A percentile compares a stretch with the other conserved stretches of the same genome.
phyloP scores from a whole-genome alignment of 1,140 invertebrate genomes.

The Neuroterus valhalla region DNA sequence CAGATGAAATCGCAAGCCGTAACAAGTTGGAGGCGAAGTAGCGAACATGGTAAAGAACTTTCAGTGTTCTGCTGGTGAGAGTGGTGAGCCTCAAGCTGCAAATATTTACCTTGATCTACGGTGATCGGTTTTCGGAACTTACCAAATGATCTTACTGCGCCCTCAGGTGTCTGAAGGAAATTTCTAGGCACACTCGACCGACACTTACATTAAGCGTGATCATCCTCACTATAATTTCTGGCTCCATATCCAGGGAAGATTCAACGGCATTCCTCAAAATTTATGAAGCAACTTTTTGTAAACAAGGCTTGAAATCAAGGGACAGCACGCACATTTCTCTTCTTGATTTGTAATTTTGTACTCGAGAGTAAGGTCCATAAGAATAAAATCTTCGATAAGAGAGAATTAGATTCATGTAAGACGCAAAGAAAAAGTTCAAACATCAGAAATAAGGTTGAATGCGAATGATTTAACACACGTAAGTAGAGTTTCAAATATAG shows the following conservation, averaged over 20 bases:
- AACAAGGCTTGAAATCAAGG: slow-evolving; percentile 43
- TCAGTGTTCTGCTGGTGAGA: slow-evolving; percentile 85
- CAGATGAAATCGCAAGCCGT: slow-evolving; percentile 83
- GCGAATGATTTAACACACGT: not conserved
- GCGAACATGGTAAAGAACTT: slow-evolving; percentile 81
- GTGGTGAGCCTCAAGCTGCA: slow-evolving; percentile 64
- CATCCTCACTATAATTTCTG: not conserved
- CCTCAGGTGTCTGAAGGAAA: not conserved
- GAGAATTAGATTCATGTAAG: not conserved
- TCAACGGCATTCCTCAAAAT: not conserved
- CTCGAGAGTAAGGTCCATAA: slow-evolving; percentile 14
- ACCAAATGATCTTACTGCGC: slow-evolving; percentile 45
- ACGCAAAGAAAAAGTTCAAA: not conserved
- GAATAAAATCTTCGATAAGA: not conserved
- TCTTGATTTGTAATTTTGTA: slow-evolving; percentile 34
- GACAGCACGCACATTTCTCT: slow-evolving; percentile 40
- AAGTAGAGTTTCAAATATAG: slow-evolving; percentile 5
- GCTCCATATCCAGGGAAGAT: not conserved
- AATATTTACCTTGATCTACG: slow-evolving; percentile 55
- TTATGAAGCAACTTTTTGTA: slow-evolving; percentile 39
- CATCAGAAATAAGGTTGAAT: not conserved
- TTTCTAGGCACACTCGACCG: not conserved
- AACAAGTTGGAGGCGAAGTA: slow-evolving; percentile 81
- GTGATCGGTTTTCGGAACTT: slow-evolving; percentile 57
- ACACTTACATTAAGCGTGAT: not conserved